Evolutionary conservation across 2,797 vertebrate species (phyloP).

Genomic region (Denticeps clupeoides): DNA sequence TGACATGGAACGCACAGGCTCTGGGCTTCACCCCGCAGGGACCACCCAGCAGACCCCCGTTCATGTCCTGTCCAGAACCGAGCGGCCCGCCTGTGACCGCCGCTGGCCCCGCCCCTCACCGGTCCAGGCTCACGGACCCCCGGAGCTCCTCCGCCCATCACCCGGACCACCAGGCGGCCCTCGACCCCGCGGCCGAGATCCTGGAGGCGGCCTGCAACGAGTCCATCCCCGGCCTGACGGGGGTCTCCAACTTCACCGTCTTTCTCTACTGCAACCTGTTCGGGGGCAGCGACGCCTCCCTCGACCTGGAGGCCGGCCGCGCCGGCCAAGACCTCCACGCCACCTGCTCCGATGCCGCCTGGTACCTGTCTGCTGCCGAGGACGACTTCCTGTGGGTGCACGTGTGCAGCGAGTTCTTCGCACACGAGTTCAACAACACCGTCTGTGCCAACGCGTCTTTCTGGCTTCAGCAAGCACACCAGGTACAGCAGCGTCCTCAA

Average conservation of each 20-base stretch:
- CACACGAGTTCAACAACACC: constrained; percentile 71
- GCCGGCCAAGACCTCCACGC: constrained; percentile 55
- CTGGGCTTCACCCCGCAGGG: constrained; percentile 64
- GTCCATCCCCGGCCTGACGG: constrained; percentile 61
- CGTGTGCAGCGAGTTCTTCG: constrained; percentile 74
- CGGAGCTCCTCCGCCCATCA: constrained; percentile 10
- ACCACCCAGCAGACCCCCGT: constrained; percentile 60
- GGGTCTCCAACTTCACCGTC: constrained; percentile 79
- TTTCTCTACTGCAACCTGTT: constrained; percentile 77
- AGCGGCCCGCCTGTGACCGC: too few relatives aligned
- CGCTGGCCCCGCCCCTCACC: constrained; percentile 5
- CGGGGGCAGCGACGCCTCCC: constrained; percentile 56
- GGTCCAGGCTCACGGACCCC: constrained; percentile 20
- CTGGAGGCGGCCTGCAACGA: constrained; percentile 75
- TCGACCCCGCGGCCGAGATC: constrained; percentile 46
- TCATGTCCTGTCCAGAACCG: constrained; percentile 69
- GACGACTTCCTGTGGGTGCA: constrained; percentile 75
- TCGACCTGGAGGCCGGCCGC: constrained; percentile 38
- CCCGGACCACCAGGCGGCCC: constrained; percentile 36
- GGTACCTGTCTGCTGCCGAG: constrained; percentile 73
- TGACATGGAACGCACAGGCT: constrained; percentile 74
- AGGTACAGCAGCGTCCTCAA: too few relatives aligned
- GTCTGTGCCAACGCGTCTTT: constrained; percentile 75
- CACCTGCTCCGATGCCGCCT: constrained; percentile 71
- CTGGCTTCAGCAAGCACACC: constrained; percentile 59